Evolutionary conservation across 37 sponge, comb jelly and placozoan species (phyloP).

Genomic region (Haliclona indistincta): DNA sequence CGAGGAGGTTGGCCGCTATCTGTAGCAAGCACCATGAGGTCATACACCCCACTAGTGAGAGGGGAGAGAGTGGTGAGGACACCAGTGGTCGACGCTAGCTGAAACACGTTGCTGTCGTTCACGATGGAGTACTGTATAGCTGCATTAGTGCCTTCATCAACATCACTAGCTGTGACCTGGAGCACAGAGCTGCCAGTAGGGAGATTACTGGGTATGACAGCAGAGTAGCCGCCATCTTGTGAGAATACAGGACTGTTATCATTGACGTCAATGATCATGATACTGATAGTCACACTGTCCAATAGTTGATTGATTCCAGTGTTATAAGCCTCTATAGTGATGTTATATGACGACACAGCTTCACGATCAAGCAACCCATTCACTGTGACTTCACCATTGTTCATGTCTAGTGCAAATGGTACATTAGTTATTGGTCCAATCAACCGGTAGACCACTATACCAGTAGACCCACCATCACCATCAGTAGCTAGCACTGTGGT

Average conservation of each 20-base stretch:
- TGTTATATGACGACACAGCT: constrained; percentile 1
- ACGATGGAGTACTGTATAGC: constrained; percentile 1
- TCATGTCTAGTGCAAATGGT: constrained; percentile 4
- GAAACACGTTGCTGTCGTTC: constrained; percentile 2
- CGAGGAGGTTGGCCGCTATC: constrained; percentile 60
- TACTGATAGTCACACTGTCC: constrained; percentile 26
- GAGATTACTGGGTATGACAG: not conserved
- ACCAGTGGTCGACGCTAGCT: not conserved
- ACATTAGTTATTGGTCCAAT: not conserved
- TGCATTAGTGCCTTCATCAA: constrained; percentile 26
- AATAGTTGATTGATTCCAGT: constrained; percentile 17
- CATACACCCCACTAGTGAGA: constrained; percentile 15
- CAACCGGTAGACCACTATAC: constrained; percentile 14
- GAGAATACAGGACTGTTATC: constrained; percentile 59
- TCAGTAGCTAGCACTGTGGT: constrained; percentile 35
- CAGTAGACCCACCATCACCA: constrained; percentile 53
- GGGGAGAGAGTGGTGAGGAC: not conserved
- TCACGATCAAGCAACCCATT: constrained; percentile 37
- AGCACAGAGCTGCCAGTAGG: constrained; percentile 8
- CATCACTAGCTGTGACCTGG: constrained; percentile 16
- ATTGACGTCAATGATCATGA: constrained; percentile 43
- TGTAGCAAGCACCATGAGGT: constrained; percentile 34
- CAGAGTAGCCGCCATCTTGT: not conserved
- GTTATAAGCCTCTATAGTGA: constrained; percentile 49
- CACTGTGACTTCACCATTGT: constrained; percentile 33